Evolutionary conservation across 1,140 invertebrate genomes (phyloP), one percentile per base, ranked within the genome.

Genomic region (Sinella curviseta): DNA sequence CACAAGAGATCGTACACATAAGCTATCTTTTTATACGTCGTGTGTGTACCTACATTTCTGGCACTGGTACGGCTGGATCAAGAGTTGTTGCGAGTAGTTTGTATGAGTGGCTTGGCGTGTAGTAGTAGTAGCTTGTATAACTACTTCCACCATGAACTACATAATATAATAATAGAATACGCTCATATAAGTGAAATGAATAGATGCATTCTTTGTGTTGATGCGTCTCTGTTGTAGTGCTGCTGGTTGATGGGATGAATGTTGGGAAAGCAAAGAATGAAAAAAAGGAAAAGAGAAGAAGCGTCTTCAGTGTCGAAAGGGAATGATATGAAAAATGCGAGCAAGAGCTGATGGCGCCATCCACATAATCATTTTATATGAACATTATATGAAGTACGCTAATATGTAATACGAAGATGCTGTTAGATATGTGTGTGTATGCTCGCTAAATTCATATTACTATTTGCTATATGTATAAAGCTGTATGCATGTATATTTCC

Each of bases 171-270:
- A n/a, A 48, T 4, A 36, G 65, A 67, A 73, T 67, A 24, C 28
- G 77, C 48, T 74, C 31, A 55, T 70, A 36, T 67, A 78, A 26
- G 57, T 60, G 67, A 77, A 35, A 26, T 34, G 54, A 17, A 35
- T 57, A 20, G 33, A 35, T 54, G 34, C 60, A n/a, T n/a, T n/a
- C n/a, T n/a, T n/a, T n/a, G n/a, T n/a, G n/a, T n/a, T n/a, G n/a
- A n/a, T n/a, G n/a, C n/a, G n/a, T n/a, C n/a, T n/a, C n/a, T n/a
- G n/a, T n/a, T n/a, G n/a, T n/a, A n/a, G n/a, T n/a, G n/a, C n/a
- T n/a, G n/a, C n/a, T n/a, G n/a, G n/a, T n/a, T n/a, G n/a, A n/a
- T n/a, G n/a, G n/a, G n/a, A n/a, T n/a, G n/a, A n/a, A n/a, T n/a
- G n/a, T n/a, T n/a, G n/a, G n/a, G n/a, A n/a, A n/a, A n/a, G n/a